Percentiles rank a stretch among this genome's conserved stretches.
These are phyloP conservation scores for Camptogramma bilineatum DNA, from an alignment of 2,888 invertebrate genomes.

Conservation along the genomic window DNA sequence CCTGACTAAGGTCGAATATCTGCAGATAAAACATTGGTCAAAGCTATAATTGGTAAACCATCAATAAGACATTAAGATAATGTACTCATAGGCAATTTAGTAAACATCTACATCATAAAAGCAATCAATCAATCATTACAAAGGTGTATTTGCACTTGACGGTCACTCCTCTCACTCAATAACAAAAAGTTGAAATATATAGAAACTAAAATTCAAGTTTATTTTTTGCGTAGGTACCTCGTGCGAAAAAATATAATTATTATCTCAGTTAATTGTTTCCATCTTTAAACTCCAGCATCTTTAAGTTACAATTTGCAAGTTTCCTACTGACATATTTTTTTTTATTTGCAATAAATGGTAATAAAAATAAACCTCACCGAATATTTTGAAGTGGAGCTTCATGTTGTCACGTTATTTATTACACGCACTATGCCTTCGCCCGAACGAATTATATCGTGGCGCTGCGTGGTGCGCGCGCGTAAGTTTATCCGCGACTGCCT, in stretches of 20 bases:
- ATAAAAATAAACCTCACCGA: constrained; percentile 61
- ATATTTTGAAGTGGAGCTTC: constrained; percentile 73
- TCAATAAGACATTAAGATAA: constrained; percentile 17
- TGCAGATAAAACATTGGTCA: constrained; percentile 6
- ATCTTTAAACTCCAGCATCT: neutral
- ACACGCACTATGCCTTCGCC: constrained; percentile 57
- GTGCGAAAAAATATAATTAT: neutral
- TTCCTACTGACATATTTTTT: no score
- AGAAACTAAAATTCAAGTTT: constrained; percentile 6
- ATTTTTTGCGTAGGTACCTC: neutral
- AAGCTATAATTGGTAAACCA: constrained; percentile 4
- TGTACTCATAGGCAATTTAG: constrained; percentile 10
- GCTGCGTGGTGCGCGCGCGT: constrained; percentile 71
- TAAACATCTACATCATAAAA: constrained; percentile 10
- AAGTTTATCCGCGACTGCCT: constrained; percentile 70
- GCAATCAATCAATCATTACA: constrained; percentile 19
- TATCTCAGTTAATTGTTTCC: neutral
- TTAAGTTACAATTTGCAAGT: no score
- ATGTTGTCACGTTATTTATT: constrained; percentile 62
- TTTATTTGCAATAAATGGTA: neutral
- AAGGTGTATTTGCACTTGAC: neutral
- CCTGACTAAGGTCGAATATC: neutral
- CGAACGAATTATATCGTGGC: constrained; percentile 51
- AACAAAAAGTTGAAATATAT: constrained; percentile 8
- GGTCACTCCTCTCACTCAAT: constrained; percentile 21